Evolutionary conservation across 2,113 vertebrate genomes (phyloP).

Genomic region (Sialia sialis): DNA sequence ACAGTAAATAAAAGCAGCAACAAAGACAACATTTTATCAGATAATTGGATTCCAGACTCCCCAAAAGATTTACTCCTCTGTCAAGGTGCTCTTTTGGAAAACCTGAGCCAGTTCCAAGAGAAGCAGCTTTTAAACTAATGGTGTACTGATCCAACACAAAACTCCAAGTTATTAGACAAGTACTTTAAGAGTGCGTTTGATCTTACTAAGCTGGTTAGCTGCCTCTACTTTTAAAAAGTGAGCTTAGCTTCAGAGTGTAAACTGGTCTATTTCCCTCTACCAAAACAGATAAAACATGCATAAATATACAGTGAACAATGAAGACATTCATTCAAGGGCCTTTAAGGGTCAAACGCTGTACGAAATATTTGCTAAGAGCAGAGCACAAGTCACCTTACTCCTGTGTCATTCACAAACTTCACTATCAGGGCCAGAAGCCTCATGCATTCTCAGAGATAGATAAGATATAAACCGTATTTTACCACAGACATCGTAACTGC

Average conservation of each 20-base stretch:
- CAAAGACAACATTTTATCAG: neutral
- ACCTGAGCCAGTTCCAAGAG: neutral
- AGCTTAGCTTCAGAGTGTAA: neutral
- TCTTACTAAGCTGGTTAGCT: neutral
- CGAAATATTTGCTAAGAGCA: neutral
- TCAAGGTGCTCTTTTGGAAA: neutral
- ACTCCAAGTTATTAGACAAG: neutral
- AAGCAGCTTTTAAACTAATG: neutral
- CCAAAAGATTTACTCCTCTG: neutral
- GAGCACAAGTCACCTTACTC: neutral
- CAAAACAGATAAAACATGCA: neutral
- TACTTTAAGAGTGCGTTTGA: neutral
- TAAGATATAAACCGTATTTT: neutral
- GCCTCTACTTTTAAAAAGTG: neutral
- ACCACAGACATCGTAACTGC: neutral
- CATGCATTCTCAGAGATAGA: accelerated
- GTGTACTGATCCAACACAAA: neutral
- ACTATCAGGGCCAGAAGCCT: neutral
- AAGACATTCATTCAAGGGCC: neutral
- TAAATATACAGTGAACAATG: neutral
- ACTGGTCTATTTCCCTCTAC: neutral
- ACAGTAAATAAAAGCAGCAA: neutral
- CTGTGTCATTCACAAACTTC: neutral
- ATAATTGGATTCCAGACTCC: neutral
- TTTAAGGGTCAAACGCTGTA: neutral